phyloP scores from a whole-genome alignment of 2,113 vertebrate species.

The Neofelis nebulosa region DNA sequence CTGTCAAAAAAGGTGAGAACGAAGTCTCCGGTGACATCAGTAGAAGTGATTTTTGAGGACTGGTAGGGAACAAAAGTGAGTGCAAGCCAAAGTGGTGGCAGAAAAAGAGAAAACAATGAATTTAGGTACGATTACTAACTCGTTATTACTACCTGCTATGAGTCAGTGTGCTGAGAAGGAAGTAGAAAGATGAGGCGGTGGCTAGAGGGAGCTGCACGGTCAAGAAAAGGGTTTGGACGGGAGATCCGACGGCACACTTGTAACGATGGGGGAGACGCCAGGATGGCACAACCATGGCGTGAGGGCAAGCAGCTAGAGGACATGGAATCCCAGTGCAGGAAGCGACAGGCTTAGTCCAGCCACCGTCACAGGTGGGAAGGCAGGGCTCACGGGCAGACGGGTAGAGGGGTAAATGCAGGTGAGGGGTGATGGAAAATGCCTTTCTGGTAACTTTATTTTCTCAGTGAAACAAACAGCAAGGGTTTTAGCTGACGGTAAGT shows the following conservation, averaged over 20 bases:
- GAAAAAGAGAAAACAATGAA: background rate
- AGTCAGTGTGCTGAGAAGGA: background rate
- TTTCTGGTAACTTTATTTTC: background rate
- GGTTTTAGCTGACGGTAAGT: background rate
- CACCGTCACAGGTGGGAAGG: background rate
- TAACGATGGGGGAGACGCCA: background rate
- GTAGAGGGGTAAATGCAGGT: background rate
- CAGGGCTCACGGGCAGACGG: background rate
- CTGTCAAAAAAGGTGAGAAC: background rate
- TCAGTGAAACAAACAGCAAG: background rate
- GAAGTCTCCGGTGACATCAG: background rate
- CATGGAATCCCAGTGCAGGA: background rate
- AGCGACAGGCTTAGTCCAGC: background rate
- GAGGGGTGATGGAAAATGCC: background rate
- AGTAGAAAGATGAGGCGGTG: background rate
- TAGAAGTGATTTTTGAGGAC: background rate
- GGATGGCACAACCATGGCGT: background rate
- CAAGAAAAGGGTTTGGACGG: background rate
- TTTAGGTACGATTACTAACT: background rate
- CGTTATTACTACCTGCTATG: background rate
- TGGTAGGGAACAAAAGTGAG: background rate
- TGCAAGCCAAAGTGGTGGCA: background rate
- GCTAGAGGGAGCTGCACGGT: background rate
- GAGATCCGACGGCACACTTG: background rate
- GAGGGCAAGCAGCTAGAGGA: background rate